Evolutionary conservation across 2,888 invertebrate species (phyloP), one percentile per base, ranked within the genome.

Genomic region (Eudasyphora cyanicolor): DNA sequence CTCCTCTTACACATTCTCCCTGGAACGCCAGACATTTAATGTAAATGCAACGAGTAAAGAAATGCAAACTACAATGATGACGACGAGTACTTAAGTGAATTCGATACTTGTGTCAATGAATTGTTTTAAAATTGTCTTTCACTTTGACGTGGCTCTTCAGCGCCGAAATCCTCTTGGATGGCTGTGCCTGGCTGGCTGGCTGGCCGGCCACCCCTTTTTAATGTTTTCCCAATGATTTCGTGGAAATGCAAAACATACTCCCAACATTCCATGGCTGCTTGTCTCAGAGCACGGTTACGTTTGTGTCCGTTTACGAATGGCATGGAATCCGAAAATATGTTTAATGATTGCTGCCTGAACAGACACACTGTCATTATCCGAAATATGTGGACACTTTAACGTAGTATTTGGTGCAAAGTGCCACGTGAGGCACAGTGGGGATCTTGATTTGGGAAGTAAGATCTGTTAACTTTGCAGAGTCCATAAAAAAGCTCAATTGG

Each of bases 31-130:
- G 60, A 60, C 60, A 60, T 60, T 60, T 24, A 60, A 60, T 60
- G 57, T 57, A 27, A 57, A 60, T 60, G 17, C 29, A 60, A 32
- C 57, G 12, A 60, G 17, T 32, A 29, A 60, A 29, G 27, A 60
- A 29, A 60, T 8, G 24, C 27, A 29, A 60, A 60, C 60, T 60
- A 32, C 29, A 6, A 10, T 49, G 49, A 49, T 49, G 60, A 60
- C 60, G n/a, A 29, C 38, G 79, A 83, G 67, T 74, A 69, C 75
- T 81, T 67, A 81, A 84, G 75, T 84, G 78, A 81, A 84, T 84
- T 84, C 78, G 84, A 84, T 84, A 81, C 84, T 84, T 81, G 71
- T 76, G 75, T 75, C 78, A 76, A 81, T 81, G 83, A 77, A 81
- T 78, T 79, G 79, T 71, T 79, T n/a, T 67, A 69, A 35, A 70